Evolutionary conservation across 2,797 vertebrate genomes (phyloP).

Genomic region (Cottoperca gobio): DNA sequence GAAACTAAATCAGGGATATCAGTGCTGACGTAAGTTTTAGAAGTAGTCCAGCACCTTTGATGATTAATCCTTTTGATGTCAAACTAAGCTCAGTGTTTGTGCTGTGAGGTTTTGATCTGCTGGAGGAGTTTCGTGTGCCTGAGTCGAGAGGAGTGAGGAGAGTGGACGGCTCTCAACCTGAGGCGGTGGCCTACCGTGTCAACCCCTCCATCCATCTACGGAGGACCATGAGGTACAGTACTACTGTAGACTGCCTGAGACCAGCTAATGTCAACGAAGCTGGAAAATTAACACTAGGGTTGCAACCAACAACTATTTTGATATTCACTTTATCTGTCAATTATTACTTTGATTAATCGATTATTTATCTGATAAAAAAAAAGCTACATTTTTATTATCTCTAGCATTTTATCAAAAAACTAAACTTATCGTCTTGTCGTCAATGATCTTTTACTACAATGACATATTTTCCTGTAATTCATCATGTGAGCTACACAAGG

Average conservation of each 20-base stretch:
- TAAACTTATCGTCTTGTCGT: too few species aligned
- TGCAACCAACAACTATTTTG: too few species aligned
- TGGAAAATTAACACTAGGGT: not conserved
- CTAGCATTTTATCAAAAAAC: too few species aligned
- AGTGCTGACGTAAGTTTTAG: slow-evolving; percentile 29
- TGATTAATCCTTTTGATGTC: slow-evolving; percentile 5
- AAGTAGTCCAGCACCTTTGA: slow-evolving; percentile 28
- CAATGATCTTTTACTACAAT: too few species aligned
- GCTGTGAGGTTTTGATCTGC: slow-evolving; percentile 80
- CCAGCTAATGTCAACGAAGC: not conserved
- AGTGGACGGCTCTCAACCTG: slow-evolving; percentile 80
- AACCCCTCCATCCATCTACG: slow-evolving; percentile 79
- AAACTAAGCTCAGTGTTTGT: slow-evolving; percentile 59
- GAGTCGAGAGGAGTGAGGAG: slow-evolving; percentile 73
- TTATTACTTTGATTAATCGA: too few species aligned
- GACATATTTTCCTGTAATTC: too few species aligned
- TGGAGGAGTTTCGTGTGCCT: slow-evolving; percentile 83
- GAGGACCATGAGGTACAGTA: slow-evolving; percentile 81
- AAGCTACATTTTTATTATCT: too few species aligned
- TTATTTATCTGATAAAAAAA: too few species aligned
- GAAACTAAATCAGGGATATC: slow-evolving; percentile 16
- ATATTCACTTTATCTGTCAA: too few species aligned
- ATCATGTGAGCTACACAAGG: too few species aligned
- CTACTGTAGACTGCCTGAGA: not conserved
- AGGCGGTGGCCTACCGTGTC: slow-evolving; percentile 77